Base-by-base conservation (phyloP, 2,888 invertebrate species). In the Agrochola litura region DNA sequence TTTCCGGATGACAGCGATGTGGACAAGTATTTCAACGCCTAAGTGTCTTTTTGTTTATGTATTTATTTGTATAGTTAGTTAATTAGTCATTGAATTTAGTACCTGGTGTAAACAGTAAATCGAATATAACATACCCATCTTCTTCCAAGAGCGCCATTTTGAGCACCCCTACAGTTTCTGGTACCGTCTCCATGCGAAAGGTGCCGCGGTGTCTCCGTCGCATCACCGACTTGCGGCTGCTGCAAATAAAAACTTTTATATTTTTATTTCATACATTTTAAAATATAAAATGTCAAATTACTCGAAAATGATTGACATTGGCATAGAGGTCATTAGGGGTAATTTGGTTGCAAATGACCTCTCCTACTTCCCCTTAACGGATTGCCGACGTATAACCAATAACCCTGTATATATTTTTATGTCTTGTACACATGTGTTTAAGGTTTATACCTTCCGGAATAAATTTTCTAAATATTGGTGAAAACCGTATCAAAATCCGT, bases 201-300 rank as follows among this genome's bases (percentile, higher is more conserved):
- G 85, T 86, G 9, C 91, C 91, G 1, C 90, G 89, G 22, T 92
- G 89, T 61, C 89, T 92, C 9, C 92, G 82, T 8, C 91, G 89
- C 75, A 92, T 88, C 73, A 92, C 90, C 77, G 72, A 16, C 52
- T 73, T 82, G 49, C 83, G 68, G 72, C 49, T 25, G 37, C 78
- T 86, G 60, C 2, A 46, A 68, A 30, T 22, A n/a, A 46, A n/a
- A 37, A 61, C 60, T 19, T 30, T 30, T 30, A 30, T 30, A 30
- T 30, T 30, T 30, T 30, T 30, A 30, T 30, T 30, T 30, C 30
- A 30, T 30, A 30, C 30, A 30, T 30, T 30, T 30, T 30, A 30
- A 30, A 30, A 30, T 30, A 30, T 30, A 30, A 30, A 30, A 30
- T 30, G 30, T 30, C 30, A 30, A 30, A 30, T 30, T 30, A 30